Percentiles rank a stretch among this genome's conserved stretches.
phyloP scores from a whole-genome alignment of 2,113 vertebrate genomes.

The Aix galericulata region DNA sequence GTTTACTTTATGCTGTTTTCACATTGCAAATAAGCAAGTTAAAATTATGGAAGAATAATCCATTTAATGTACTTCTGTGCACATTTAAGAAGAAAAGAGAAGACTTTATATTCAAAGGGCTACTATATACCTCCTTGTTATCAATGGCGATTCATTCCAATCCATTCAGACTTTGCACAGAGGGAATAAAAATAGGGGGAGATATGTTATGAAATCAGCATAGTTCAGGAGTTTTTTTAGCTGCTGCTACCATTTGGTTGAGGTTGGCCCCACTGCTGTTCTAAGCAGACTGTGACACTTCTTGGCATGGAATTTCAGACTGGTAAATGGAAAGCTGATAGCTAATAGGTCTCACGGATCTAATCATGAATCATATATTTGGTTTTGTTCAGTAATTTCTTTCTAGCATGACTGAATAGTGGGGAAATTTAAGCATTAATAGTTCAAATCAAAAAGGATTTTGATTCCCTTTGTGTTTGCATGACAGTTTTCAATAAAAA shows the following conservation, averaged over 20 bases:
- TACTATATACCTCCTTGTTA: not conserved
- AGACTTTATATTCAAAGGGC: not conserved
- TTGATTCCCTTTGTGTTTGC: not conserved
- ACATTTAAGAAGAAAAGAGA: not conserved
- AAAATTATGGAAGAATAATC: slow-evolving; percentile 21
- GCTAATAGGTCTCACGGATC: not conserved
- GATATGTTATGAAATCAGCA: not conserved
- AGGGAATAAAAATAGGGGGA: not conserved
- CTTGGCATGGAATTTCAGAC: slow-evolving; percentile 27
- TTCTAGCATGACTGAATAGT: not conserved
- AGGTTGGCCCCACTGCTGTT: slow-evolving; percentile 12
- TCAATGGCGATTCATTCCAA: not conserved
- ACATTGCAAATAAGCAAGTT: slow-evolving; percentile 29
- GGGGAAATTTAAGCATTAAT: not conserved
- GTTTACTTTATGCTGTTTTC: slow-evolving; percentile 19
- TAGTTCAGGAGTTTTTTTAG: not conserved
- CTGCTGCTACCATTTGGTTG: not conserved
- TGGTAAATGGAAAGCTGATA: slow-evolving; percentile 45
- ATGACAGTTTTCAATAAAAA: not conserved
- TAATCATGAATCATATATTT: not conserved
- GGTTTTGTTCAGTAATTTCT: slow-evolving; percentile 30
- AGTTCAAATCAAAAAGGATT: not conserved
- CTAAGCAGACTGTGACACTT: slow-evolving; percentile 61
- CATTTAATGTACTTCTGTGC: slow-evolving; percentile 1
- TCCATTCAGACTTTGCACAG: not conserved